Percentiles rank a stretch among this genome's conserved stretches.
phyloP scores from a whole-genome alignment of 2,113 vertebrate genomes.

The Naja naja region DNA sequence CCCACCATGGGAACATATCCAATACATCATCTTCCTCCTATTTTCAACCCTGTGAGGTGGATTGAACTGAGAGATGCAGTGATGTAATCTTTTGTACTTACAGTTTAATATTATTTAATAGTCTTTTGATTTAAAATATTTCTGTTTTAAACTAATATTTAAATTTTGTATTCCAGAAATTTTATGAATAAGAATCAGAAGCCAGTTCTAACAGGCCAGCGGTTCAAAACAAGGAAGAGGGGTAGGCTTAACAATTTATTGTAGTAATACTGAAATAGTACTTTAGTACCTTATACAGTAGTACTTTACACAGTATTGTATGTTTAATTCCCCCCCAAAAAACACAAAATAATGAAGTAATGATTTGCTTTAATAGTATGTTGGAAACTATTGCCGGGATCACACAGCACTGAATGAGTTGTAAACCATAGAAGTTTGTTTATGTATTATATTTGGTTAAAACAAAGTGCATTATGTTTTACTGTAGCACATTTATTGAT shows the following conservation, averaged over 20 bases:
- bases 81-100: not conserved
- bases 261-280: not conserved
- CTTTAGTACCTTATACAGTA: not conserved
- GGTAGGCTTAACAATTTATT: constrained; percentile 70
- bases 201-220: constrained; percentile 94
- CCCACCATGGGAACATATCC: not conserved
- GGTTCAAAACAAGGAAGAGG: constrained; percentile 98
- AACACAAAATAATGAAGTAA: not conserved
- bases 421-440: not conserved
- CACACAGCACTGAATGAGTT: not conserved
- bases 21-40: not conserved
- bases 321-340: not conserved
- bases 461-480: not conserved
- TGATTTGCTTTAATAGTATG: not conserved
- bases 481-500: not conserved
- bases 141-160: constrained; percentile 15
- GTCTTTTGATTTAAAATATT: constrained; percentile 23
- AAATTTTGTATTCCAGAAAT: constrained; percentile 73
- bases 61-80: not conserved
- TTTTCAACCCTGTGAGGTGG: not conserved
- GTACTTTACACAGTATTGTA: not conserved
- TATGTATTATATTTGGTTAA: not conserved
- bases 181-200: constrained; percentile 99
- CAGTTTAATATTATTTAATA: not conserved
- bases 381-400: not conserved